Evolutionary conservation across 2,888 invertebrate species (phyloP).

Genomic region (Drosophila mimetica): DNA sequence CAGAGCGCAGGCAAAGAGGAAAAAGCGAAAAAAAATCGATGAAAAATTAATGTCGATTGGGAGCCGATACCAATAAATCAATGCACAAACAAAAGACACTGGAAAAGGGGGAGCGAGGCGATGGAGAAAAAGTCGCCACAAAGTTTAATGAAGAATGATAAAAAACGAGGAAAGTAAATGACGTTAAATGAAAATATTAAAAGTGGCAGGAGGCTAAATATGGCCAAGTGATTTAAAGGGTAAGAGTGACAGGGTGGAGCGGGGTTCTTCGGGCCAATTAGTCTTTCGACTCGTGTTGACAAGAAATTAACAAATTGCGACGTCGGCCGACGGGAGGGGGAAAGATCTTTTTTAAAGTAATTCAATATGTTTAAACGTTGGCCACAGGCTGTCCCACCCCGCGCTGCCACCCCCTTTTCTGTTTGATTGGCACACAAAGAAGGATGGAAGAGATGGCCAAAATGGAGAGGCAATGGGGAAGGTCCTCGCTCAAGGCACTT

Average conservation of each 20-base stretch:
- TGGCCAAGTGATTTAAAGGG: conserved; percentile 43
- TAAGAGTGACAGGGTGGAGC: conserved; percentile 6
- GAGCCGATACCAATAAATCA: conserved; percentile 73
- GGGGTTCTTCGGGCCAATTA: conserved; percentile 46
- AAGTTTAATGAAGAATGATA: conserved; percentile 70
- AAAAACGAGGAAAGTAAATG: conserved; percentile 53
- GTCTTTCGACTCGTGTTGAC: conserved; percentile 60
- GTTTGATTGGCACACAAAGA: conserved; percentile 73
- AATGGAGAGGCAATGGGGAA: conserved; percentile 6
- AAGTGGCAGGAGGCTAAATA: conserved; percentile 59
- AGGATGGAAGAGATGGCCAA: conserved; percentile 14
- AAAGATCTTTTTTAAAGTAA: conserved; percentile 52
- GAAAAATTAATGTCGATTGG: conserved; percentile 75
- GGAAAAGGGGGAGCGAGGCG: neutral
- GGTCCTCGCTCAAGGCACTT: conserved; percentile 41
- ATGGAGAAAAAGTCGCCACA: conserved; percentile 32
- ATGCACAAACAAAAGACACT: conserved; percentile 56
- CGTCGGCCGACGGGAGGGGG: conserved; percentile 1
- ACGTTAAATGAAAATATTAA: conserved; percentile 69
- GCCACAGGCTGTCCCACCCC: conserved; percentile 52
- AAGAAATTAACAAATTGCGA: conserved; percentile 72
- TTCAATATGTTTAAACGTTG: conserved; percentile 72
- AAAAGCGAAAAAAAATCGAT: conserved; percentile 53
- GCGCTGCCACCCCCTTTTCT: conserved; percentile 33
- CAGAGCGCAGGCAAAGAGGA: conserved; percentile 41